These are phyloP conservation scores for Furnarius figulus DNA, from an alignment of 2,113 vertebrate genomes.

Conservation along the genomic window DNA sequence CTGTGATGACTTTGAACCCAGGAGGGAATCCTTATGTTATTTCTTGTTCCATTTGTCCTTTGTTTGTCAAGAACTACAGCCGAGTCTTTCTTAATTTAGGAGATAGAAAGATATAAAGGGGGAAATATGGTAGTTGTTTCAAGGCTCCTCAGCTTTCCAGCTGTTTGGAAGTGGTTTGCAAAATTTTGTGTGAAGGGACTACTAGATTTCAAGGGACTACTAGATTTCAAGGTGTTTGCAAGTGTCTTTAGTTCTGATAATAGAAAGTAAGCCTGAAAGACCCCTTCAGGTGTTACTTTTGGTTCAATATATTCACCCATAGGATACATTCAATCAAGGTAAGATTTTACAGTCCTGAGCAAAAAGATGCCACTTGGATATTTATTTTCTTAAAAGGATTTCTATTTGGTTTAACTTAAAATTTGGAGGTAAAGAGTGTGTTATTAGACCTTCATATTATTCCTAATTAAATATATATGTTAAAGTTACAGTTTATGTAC, in stretches of 20 bases:
- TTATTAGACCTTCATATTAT: background rate
- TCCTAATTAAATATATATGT: background rate
- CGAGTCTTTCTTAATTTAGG: background rate
- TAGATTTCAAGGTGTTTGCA: background rate
- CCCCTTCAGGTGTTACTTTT: background rate
- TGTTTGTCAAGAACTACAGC: background rate
- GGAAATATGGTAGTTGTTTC: background rate
- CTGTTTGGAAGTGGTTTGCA: background rate
- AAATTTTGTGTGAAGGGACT: background rate
- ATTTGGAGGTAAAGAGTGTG: background rate
- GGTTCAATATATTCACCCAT: background rate
- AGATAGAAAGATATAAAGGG: background rate
- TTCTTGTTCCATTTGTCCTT: background rate
- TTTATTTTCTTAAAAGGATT: background rate
- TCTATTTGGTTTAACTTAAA: background rate
- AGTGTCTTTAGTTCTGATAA: background rate
- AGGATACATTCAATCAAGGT: background rate
- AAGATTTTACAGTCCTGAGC: background rate
- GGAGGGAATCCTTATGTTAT: background rate
- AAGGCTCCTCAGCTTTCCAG: background rate
- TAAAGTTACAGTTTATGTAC: background rate
- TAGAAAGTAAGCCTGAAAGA: background rate
- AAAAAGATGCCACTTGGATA: background rate
- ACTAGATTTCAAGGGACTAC: background rate
- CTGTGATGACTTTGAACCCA: background rate